phyloP scores from a whole-genome alignment of 1,140 invertebrate species.

The Eurosta solidaginis region DNA sequence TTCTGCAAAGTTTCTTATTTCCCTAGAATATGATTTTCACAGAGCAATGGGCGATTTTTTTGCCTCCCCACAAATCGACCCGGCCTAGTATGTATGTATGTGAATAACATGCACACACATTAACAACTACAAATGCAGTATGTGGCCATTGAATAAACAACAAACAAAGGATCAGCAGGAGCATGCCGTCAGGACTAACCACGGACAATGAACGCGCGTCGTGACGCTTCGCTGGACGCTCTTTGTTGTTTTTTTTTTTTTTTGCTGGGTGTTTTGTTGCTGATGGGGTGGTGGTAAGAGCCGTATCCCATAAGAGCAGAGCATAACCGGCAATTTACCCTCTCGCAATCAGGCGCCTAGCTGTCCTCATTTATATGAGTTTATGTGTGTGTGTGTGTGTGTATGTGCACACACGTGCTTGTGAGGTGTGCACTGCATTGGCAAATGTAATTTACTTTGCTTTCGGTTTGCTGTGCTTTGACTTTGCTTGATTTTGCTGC shows the following conservation, averaged over 20 bases:
- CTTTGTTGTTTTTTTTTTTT: too few species aligned
- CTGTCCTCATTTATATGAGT: not conserved
- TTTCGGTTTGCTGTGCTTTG: not conserved
- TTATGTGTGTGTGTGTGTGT: not conserved
- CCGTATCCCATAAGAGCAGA: not conserved
- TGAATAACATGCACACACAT: slow-evolving; percentile 26
- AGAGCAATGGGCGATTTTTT: too few species aligned
- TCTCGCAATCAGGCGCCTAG: not conserved
- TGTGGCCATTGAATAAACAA: slow-evolving; percentile 3
- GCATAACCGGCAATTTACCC: slow-evolving; percentile 2
- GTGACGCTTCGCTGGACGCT: not conserved
- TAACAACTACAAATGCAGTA: slow-evolving; percentile 33
- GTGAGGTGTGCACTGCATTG: not conserved
- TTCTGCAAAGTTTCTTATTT: too few species aligned
- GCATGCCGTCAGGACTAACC: slow-evolving; percentile 27
- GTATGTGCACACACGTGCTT: too few species aligned
- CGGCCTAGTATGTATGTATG: slow-evolving; percentile 18
- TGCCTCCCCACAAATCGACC: too few species aligned
- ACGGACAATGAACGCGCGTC: slow-evolving; percentile 31
- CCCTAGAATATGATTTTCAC: too few species aligned
- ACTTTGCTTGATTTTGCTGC: not conserved
- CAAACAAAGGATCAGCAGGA: slow-evolving; percentile 20
- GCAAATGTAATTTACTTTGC: not conserved
- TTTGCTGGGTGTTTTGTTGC: not conserved
- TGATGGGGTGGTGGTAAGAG: not conserved